Evolutionary conservation across 2,888 invertebrate genomes (phyloP).

Genomic region (Phragmatobia fuliginosa): DNA sequence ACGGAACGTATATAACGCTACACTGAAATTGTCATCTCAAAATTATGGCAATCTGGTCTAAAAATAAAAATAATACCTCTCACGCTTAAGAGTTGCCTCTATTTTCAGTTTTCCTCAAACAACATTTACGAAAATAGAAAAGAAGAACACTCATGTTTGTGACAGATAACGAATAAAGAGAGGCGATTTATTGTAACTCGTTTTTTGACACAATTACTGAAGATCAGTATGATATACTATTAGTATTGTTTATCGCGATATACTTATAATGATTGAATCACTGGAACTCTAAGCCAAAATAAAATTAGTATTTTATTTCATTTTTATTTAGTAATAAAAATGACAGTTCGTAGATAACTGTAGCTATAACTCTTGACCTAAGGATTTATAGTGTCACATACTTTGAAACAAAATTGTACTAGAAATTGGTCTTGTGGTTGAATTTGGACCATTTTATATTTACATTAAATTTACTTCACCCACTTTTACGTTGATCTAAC

Average conservation of each 20-base stretch:
- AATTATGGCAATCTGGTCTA: background rate
- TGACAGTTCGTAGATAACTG: background rate
- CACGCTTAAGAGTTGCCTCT: conserved; percentile 24
- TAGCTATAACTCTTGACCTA: background rate
- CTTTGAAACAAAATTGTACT: background rate
- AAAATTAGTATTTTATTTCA: too few species aligned
- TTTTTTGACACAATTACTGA: conserved; percentile 16
- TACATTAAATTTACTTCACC: too few species aligned
- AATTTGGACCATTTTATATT: background rate
- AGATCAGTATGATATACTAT: background rate
- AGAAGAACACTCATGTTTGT: conserved; percentile 30
- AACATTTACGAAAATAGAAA: conserved; percentile 37
- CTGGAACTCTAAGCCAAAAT: background rate
- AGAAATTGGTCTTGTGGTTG: background rate
- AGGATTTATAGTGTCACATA: background rate
- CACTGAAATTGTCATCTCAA: background rate
- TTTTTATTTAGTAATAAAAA: conserved; percentile 1
- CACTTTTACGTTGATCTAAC: too few species aligned
- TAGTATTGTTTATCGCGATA: background rate
- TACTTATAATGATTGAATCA: background rate
- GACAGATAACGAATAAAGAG: conserved; percentile 35
- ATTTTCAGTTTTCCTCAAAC: conserved; percentile 30
- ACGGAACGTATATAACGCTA: background rate
- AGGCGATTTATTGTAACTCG: conserved; percentile 23
- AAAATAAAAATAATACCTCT: conserved; percentile 20